These are phyloP conservation scores for Drosophila burlai DNA, from an alignment of 1,140 invertebrate genomes.

Conservation along the genomic window DNA sequence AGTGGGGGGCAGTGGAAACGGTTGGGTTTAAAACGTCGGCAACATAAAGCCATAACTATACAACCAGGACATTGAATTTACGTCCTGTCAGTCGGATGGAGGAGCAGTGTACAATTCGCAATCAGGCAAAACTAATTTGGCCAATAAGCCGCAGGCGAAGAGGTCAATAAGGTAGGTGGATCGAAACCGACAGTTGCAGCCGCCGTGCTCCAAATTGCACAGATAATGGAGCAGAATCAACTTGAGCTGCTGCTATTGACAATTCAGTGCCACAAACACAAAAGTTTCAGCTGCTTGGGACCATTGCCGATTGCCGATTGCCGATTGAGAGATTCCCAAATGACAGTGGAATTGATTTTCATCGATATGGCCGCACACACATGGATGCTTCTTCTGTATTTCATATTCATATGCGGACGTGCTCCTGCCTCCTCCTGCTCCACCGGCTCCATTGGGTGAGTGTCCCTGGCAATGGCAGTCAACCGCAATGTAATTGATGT, in stretches of 20 bases:
- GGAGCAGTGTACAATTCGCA: constrained; percentile 50
- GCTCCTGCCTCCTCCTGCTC: constrained; percentile 20
- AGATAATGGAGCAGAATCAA: constrained; percentile 59
- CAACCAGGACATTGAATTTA: constrained; percentile 46
- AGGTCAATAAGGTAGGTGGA: constrained; percentile 43
- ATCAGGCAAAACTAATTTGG: constrained; percentile 66
- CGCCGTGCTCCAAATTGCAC: constrained; percentile 41
- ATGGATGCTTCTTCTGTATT: constrained; percentile 30
- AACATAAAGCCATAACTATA: constrained; percentile 45
- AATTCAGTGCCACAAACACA: constrained; percentile 62
- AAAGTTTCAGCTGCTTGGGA: constrained; percentile 43
- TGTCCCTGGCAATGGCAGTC: constrained; percentile 40
- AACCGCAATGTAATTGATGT: constrained; percentile 60
- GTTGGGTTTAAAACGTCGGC: constrained; percentile 34
- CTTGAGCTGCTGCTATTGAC: constrained; percentile 46
- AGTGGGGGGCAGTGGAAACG: neutral
- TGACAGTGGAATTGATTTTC: constrained; percentile 67
- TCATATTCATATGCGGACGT: constrained; percentile 65
- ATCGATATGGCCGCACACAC: constrained; percentile 53
- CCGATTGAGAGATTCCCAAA: constrained; percentile 60
- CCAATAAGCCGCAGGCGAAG: constrained; percentile 64
- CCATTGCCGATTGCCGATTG: too few relatives aligned
- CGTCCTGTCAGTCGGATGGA: constrained; percentile 20
- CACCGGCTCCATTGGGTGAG: constrained; percentile 25
- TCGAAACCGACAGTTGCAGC: constrained; percentile 35